Evolutionary conservation across 2,113 vertebrate species (phyloP).

Genomic region (Vombatus ursinus): DNA sequence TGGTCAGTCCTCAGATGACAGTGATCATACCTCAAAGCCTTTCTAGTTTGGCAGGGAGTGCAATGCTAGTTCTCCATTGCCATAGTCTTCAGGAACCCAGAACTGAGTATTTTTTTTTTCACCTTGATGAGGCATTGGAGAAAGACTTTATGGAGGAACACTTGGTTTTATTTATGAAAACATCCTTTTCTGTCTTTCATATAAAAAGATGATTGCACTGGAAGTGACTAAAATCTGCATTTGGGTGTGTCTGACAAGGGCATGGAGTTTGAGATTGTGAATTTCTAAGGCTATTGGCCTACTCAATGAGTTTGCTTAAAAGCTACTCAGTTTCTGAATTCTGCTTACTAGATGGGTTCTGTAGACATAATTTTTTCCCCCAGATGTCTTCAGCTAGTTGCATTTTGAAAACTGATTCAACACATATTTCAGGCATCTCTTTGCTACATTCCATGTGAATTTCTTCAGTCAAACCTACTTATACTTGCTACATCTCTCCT

Average conservation of each 20-base stretch:
- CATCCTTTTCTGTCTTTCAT: slow-evolving; percentile 48
- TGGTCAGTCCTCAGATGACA: neutral
- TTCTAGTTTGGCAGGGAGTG: neutral
- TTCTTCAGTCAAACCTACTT: slow-evolving; percentile 42
- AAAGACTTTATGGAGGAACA: neutral
- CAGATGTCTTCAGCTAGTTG: slow-evolving; percentile 4
- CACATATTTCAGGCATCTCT: slow-evolving; percentile 11
- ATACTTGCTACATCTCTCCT: slow-evolving; percentile 21
- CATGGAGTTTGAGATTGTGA: slow-evolving; percentile 13
- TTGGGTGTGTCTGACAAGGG: slow-evolving; percentile 38
- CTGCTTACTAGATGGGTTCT: neutral
- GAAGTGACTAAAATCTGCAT: slow-evolving; percentile 18
- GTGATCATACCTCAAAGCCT: neutral
- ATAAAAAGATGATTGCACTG: slow-evolving; percentile 31
- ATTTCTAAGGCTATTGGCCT: slow-evolving; percentile 25
- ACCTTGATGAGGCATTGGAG: neutral
- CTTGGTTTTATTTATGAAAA: slow-evolving; percentile 34
- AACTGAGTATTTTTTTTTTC: neutral
- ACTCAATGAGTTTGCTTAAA: slow-evolving; percentile 1
- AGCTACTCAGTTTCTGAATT: neutral
- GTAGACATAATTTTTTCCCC: neutral
- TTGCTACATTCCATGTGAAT: slow-evolving; percentile 30
- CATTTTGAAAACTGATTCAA: neutral
- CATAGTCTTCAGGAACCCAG: neutral
- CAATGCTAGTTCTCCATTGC: neutral